Conservation (phyloP, 2,888 invertebrate species). For the Uloborus plumipes region DNA sequence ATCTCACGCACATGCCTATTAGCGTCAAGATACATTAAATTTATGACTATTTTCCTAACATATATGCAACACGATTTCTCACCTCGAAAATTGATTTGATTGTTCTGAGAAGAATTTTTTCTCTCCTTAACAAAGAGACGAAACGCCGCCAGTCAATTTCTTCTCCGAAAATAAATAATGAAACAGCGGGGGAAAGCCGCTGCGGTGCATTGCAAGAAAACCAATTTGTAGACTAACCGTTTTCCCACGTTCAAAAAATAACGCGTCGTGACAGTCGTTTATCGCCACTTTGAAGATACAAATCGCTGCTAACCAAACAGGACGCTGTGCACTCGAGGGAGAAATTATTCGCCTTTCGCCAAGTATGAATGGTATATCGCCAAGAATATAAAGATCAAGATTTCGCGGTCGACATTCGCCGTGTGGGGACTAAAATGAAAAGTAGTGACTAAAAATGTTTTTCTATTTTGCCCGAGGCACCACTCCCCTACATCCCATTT, state of each 20-base stretch:
- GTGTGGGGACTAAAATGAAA: too few relatives aligned
- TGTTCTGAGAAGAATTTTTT: slow-evolving; percentile 28
- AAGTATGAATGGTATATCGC: too few relatives aligned
- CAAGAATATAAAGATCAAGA: too few relatives aligned
- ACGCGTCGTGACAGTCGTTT: slow-evolving; percentile 46
- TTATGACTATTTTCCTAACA: slow-evolving; percentile 40
- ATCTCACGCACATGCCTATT: slow-evolving; percentile 40
- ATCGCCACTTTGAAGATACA: slow-evolving; percentile 20
- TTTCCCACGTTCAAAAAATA: slow-evolving; percentile 42
- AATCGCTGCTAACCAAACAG: slow-evolving; percentile 22
- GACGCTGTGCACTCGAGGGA: slow-evolving; percentile 6
- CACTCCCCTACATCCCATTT: too few relatives aligned
- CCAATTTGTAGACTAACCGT: slow-evolving; percentile 42
- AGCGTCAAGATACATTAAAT: slow-evolving; percentile 46
- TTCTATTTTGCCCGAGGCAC: too few relatives aligned
- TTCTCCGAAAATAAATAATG: slow-evolving; percentile 24
- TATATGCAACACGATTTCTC: slow-evolving; percentile 51
- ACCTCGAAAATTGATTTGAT: slow-evolving; percentile 53
- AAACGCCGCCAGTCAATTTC: slow-evolving; percentile 40
- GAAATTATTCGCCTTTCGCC: too few relatives aligned
- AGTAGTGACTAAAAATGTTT: too few relatives aligned
- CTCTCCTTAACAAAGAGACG: slow-evolving; percentile 37
- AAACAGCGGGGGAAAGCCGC: neutral
- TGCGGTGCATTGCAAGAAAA: neutral
- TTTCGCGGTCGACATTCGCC: too few relatives aligned